phyloP scores from a whole-genome alignment of 2,113 vertebrate genomes.

The Atrichornis clamosus region DNA sequence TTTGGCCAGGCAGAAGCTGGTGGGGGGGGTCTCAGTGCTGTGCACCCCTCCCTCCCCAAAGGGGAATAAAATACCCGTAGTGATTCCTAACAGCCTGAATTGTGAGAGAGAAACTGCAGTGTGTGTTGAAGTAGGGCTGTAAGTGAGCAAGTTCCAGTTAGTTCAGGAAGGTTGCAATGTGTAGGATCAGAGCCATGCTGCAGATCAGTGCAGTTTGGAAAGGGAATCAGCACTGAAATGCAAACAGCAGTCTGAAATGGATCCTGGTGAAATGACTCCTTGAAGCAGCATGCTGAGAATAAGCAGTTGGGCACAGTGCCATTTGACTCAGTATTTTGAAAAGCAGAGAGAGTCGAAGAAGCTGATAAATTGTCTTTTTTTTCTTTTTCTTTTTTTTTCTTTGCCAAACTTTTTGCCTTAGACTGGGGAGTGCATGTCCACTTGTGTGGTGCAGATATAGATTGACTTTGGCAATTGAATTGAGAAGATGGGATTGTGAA shows the following conservation, averaged over 20 bases:
- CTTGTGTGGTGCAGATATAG: background rate
- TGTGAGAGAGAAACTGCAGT: background rate
- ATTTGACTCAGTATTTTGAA: background rate
- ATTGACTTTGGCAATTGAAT: background rate
- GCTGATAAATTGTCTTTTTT: background rate
- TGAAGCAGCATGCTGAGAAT: background rate
- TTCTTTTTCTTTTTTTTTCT: rapidly evolving
- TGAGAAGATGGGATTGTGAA: background rate
- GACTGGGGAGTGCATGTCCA: background rate
- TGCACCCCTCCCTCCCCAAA: too few species aligned
- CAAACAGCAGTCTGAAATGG: background rate
- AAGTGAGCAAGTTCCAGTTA: background rate
- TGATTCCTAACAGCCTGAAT: background rate
- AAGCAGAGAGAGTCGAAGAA: background rate
- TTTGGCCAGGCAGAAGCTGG: background rate
- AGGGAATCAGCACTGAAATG: background rate
- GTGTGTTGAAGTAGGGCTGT: background rate
- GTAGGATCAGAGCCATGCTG: background rate
- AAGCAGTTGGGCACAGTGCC: background rate
- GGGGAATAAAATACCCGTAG: background rate
- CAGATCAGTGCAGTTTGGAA: background rate
- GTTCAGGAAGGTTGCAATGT: background rate
- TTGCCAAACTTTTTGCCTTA: background rate
- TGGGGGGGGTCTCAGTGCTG: too few species aligned
- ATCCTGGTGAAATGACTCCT: background rate